A percentile compares a stretch with the other conserved stretches of the same genome.
These are phyloP conservation scores for Petaurus breviceps DNA, from an alignment of 2,113 vertebrate genomes.

Conservation along the genomic window DNA sequence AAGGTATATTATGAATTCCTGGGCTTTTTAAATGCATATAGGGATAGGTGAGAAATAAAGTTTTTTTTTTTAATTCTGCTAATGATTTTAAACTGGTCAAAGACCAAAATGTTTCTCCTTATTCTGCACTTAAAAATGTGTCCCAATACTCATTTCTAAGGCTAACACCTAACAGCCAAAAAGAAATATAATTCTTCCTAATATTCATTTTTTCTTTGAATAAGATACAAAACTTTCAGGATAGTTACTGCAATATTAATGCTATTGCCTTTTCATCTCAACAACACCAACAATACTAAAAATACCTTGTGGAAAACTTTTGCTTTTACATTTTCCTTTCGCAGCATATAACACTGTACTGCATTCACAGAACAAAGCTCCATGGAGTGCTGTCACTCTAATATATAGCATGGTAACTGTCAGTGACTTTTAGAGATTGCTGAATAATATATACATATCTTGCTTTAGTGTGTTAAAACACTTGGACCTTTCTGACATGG, in stretches of 20 bases:
- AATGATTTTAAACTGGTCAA: conserved; percentile 21
- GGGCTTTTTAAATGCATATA: conserved; percentile 10
- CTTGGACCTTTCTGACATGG: conserved; percentile 66
- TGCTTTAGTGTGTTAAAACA: conserved; percentile 74
- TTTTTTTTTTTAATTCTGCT: conserved; percentile 38
- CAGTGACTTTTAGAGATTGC: conserved; percentile 76
- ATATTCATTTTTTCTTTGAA: conserved; percentile 26
- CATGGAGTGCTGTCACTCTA: conserved; percentile 77
- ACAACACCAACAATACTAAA: conserved; percentile 69
- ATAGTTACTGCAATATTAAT: conserved; percentile 70
- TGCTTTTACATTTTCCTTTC: conserved; percentile 80
- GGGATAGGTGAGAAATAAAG: conserved; percentile 1
- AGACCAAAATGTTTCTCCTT: background rate
- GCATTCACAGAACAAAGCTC: conserved; percentile 82
- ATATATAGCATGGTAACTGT: conserved; percentile 72
- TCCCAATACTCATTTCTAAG: conserved; percentile 16
- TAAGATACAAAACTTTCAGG: conserved; percentile 63
- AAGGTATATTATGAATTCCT: conserved; percentile 9
- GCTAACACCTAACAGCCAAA: background rate
- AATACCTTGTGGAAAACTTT: conserved; percentile 78
- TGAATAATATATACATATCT: conserved; percentile 74
- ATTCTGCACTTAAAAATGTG: background rate
- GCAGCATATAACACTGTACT: conserved; percentile 76
- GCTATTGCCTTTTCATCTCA: background rate
- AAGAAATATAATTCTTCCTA: conserved; percentile 64